Percentiles rank a stretch among this genome's conserved stretches.
Evolutionary conservation across 2,888 invertebrate species (phyloP).

Genomic region (Thymelicus lineola): DNA sequence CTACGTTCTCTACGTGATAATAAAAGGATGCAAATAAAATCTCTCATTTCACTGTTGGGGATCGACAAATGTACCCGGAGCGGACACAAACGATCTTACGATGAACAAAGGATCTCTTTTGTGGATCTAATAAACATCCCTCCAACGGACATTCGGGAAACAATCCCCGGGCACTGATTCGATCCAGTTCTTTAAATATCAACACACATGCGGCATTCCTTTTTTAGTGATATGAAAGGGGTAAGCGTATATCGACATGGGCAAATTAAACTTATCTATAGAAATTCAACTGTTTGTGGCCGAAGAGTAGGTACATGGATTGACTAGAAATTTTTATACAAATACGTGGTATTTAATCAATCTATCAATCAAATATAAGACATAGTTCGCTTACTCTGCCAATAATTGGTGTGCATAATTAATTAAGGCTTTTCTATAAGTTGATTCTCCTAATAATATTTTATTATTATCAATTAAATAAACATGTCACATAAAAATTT

Average conservation of each 20-base stretch:
- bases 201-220: conserved; percentile 14
- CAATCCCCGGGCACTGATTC: conserved; percentile 62
- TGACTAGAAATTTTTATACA: too few relatives aligned
- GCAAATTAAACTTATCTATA: not conserved
- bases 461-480: too few relatives aligned
- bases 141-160: conserved; percentile 67
- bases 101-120: conserved; percentile 42
- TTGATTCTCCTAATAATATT: too few relatives aligned
- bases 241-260: not conserved
- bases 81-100: conserved; percentile 15
- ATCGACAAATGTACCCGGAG: conserved; percentile 15
- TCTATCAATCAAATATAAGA: too few relatives aligned
- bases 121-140: conserved; percentile 78
- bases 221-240: not conserved
- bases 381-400: too few relatives aligned
- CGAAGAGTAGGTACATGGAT: too few relatives aligned
- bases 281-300: not conserved
- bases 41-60: conserved; percentile 15
- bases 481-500: too few relatives aligned
- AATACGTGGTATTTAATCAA: too few relatives aligned
- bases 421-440: too few relatives aligned
- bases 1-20: conserved; percentile 3
- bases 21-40: conserved; percentile 13
- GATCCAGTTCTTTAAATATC: conserved; percentile 40
- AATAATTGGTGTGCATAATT: too few relatives aligned